phyloP scores from a whole-genome alignment of 2,113 vertebrate species.

The Danio rerio region DNA sequence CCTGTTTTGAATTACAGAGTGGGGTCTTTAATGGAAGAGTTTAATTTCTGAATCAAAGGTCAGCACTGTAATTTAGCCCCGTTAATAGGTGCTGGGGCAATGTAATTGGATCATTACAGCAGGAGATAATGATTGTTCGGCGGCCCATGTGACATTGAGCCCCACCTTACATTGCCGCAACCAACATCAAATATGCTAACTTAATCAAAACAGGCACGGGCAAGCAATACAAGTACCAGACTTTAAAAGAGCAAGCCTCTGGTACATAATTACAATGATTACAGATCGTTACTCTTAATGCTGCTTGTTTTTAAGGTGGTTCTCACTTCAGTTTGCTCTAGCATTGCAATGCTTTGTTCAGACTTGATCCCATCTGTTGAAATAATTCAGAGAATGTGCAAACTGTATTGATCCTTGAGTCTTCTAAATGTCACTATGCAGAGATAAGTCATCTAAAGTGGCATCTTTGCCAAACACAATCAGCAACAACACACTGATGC shows the following conservation, averaged over 20 bases:
- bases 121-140: slow-evolving; percentile 65
- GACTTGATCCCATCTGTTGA: not conserved
- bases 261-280: slow-evolving; percentile 68
- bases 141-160: slow-evolving; percentile 46
- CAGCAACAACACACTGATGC: not conserved
- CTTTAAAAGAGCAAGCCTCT: slow-evolving; percentile 60
- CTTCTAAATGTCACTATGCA: slow-evolving; percentile 11
- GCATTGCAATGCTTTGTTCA: not conserved
- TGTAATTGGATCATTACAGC: slow-evolving; percentile 73
- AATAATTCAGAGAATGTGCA: not conserved
- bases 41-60: slow-evolving; percentile 69
- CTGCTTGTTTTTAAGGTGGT: slow-evolving; percentile 12
- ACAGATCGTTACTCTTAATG: slow-evolving; percentile 49
- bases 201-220: slow-evolving; percentile 52
- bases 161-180: slow-evolving; percentile 35
- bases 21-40: slow-evolving; percentile 42
- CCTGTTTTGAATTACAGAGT: slow-evolving; percentile 58
- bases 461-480: slow-evolving; percentile 11
- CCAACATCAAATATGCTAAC: slow-evolving; percentile 50
- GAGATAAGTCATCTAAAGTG: not conserved
- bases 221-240: slow-evolving; percentile 62
- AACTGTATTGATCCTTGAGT: not conserved
- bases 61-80: slow-evolving; percentile 63
- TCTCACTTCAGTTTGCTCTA: not conserved
- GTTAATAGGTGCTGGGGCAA: slow-evolving; percentile 62